These are phyloP conservation scores for Anthoscopus minutus DNA, from an alignment of 2,113 vertebrate species.

Conservation along the genomic window DNA sequence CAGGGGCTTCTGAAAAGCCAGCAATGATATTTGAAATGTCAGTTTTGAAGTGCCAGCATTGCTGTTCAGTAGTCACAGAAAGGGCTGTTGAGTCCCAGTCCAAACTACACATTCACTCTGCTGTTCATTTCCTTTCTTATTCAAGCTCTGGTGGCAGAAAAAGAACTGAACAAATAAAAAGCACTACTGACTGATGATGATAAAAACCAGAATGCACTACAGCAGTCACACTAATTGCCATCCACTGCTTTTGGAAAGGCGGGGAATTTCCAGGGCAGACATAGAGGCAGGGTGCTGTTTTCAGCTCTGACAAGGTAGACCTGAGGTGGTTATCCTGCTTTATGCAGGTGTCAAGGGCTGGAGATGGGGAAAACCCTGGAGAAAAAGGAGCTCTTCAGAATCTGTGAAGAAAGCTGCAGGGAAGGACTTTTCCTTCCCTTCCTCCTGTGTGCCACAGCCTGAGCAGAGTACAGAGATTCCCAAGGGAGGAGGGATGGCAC, in stretches of 20 bases:
- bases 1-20: not conserved
- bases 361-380: not conserved
- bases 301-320: not conserved
- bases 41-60: not conserved
- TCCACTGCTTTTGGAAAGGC: not conserved
- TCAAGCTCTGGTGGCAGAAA: not conserved
- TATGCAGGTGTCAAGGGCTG: not conserved
- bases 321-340: not conserved
- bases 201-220: not conserved
- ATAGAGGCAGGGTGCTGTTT: not conserved
- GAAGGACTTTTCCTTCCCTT: not conserved
- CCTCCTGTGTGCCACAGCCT: not conserved
- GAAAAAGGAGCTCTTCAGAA: not conserved
- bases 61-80: not conserved
- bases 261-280: not conserved
- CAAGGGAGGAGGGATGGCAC: not conserved
- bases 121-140: conserved; percentile 1
- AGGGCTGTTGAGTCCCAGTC: not conserved
- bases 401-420: not conserved
- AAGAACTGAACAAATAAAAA: not conserved
- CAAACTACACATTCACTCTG: not conserved
- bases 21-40: not conserved
- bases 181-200: not conserved
- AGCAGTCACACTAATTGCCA: not conserved
- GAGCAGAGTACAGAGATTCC: not conserved